Evolutionary conservation across 2,113 vertebrate genomes (phyloP).

Genomic region (Ochotona curzoniae): DNA sequence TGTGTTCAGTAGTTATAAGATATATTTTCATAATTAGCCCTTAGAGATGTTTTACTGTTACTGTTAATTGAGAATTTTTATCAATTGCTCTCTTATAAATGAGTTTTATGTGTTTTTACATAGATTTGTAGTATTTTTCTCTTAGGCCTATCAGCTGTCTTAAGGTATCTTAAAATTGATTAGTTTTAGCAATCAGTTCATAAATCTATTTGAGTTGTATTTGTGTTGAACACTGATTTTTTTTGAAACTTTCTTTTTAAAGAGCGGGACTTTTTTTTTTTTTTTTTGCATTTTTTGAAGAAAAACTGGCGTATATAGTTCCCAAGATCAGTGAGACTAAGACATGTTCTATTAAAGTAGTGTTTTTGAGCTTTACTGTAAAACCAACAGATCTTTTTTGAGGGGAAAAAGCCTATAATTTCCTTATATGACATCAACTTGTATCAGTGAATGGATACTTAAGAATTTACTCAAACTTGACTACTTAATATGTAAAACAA

Average conservation of each 20-base stretch:
- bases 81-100: constrained; percentile 34
- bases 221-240: constrained; percentile 43
- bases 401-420: not conserved
- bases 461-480: constrained; percentile 22
- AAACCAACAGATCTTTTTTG: not conserved
- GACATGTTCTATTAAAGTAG: constrained; percentile 7
- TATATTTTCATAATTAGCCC: constrained; percentile 54
- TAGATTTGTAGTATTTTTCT: not conserved
- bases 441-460: constrained; percentile 15
- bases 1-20: constrained; percentile 25
- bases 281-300: constrained; percentile 10
- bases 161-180: constrained; percentile 28
- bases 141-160: constrained; percentile 22
- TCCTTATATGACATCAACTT: not conserved
- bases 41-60: constrained; percentile 43
- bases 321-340: not conserved
- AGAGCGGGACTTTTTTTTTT: not conserved
- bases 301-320: not conserved
- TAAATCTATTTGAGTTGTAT: constrained; percentile 42
- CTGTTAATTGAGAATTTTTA: constrained; percentile 50
- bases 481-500: constrained; percentile 16
- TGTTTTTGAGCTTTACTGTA: constrained; percentile 40
- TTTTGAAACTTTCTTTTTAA: constrained; percentile 24
- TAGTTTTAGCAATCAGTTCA: constrained; percentile 30
- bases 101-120: not conserved